Conservation (phyloP, 2,888 invertebrate genomes). For the Sesia apiformis region DNA sequence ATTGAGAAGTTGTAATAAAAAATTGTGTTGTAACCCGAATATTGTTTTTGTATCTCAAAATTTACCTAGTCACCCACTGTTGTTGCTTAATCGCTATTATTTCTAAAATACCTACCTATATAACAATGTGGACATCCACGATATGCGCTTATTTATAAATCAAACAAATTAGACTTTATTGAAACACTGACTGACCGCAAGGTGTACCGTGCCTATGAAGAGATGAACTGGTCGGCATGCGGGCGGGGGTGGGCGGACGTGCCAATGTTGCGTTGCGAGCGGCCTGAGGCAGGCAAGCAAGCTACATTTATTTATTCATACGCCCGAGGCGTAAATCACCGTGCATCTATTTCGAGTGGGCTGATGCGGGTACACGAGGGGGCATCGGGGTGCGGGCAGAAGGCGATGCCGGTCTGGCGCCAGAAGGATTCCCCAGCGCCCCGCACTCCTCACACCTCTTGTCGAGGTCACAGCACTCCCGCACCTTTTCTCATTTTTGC, state of each 20-base stretch:
- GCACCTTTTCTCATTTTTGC: constrained; percentile 9
- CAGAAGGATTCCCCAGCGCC: constrained; percentile 75
- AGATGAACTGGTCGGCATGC: constrained; percentile 35
- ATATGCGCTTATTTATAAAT: too few relatives aligned
- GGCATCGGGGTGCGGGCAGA: constrained; percentile 56
- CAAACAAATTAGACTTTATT: too few relatives aligned
- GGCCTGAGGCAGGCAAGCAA: constrained; percentile 50
- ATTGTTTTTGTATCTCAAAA: too few relatives aligned
- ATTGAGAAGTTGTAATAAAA: too few relatives aligned
- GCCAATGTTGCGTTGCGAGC: constrained; percentile 34
- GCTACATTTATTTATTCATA: constrained; percentile 60
- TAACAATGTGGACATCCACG: too few relatives aligned
- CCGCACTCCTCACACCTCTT: constrained; percentile 36
- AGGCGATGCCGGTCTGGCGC: constrained; percentile 73
- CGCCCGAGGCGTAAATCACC: constrained; percentile 71
- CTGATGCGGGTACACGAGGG: constrained; percentile 38
- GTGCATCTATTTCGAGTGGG: constrained; percentile 71
- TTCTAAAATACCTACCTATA: too few relatives aligned
- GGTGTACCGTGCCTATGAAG: background rate
- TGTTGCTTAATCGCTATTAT: too few relatives aligned
- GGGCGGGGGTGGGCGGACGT: constrained; percentile 57
- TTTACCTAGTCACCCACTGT: too few relatives aligned
- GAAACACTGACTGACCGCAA: too few relatives aligned
- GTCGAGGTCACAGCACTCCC: constrained; percentile 46
- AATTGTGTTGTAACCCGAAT: too few relatives aligned